A percentile compares a stretch with the other conserved stretches of the same genome.
phyloP scores from a whole-genome alignment of 1,140 invertebrate species.

The Papilio helenus region DNA sequence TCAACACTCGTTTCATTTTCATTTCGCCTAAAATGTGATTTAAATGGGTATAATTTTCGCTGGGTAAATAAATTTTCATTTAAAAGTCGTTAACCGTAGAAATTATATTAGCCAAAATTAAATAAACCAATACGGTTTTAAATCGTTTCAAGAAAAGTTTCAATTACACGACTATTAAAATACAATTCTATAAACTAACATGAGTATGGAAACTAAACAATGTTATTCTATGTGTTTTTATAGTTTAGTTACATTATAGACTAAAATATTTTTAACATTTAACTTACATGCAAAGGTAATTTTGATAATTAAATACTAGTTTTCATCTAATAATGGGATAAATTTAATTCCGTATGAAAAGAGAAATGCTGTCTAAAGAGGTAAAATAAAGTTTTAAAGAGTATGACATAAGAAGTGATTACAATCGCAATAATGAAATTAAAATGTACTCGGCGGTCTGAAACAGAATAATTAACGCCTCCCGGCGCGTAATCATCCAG shows the following conservation, averaged over 20 bases:
- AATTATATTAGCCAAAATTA: background rate
- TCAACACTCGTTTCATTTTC: slow-evolving; percentile 12
- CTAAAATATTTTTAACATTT: too few species aligned
- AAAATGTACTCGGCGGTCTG: slow-evolving; percentile 25
- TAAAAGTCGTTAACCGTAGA: background rate
- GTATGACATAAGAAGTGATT: slow-evolving; percentile 22
- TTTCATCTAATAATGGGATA: background rate
- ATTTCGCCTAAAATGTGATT: slow-evolving; percentile 15
- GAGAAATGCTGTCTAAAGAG: background rate
- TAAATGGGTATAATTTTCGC: slow-evolving; percentile 13
- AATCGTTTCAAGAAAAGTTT: too few species aligned
- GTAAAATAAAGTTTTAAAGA: background rate
- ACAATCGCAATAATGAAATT: slow-evolving; percentile 26
- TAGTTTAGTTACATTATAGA: too few species aligned
- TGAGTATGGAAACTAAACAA: too few species aligned
- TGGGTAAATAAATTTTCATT: background rate
- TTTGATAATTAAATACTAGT: too few species aligned
- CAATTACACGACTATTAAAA: too few species aligned
- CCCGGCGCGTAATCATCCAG: slow-evolving; percentile 34
- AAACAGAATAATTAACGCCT: slow-evolving; percentile 37
- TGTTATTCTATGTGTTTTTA: too few species aligned
- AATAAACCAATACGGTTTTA: background rate
- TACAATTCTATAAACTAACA: too few species aligned
- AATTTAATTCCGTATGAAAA: background rate
- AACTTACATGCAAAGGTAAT: too few species aligned